Conservation (phyloP, 2,888 invertebrate genomes). For the Allophyes oxyacanthae region DNA sequence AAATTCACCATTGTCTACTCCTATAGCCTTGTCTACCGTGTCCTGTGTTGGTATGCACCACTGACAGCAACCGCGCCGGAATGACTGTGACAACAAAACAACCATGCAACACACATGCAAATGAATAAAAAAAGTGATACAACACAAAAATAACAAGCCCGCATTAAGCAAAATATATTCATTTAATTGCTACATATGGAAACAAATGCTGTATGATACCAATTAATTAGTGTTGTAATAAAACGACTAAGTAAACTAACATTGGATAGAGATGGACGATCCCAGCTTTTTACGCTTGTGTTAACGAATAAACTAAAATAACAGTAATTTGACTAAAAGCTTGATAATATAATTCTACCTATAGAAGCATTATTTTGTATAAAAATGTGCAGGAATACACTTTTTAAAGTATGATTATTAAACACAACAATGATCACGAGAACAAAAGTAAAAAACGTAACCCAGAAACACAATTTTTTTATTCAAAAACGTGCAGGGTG, state of each 20-base stretch:
- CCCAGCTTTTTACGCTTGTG: slow-evolving; percentile 6
- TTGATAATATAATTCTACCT: slow-evolving; percentile 4
- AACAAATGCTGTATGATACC: not conserved
- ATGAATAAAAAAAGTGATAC: slow-evolving; percentile 60
- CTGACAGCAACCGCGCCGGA: slow-evolving; percentile 82
- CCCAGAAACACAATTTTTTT: slow-evolving; percentile 52
- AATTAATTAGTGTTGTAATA: no score
- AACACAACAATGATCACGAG: slow-evolving; percentile 9
- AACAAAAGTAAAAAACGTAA: slow-evolving; percentile 35
- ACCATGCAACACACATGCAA: slow-evolving; percentile 83
- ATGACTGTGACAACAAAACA: slow-evolving; percentile 83
- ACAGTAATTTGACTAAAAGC: slow-evolving; percentile 12
- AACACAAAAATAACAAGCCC: slow-evolving; percentile 56
- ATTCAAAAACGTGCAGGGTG: slow-evolving; percentile 54
- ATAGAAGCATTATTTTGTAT: not conserved
- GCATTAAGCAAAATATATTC: slow-evolving; percentile 43
- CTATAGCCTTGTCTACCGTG: slow-evolving; percentile 75
- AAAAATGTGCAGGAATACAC: not conserved
- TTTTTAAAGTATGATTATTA: not conserved
- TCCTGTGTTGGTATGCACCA: slow-evolving; percentile 77
- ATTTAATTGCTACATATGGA: slow-evolving; percentile 7
- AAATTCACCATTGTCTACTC: slow-evolving; percentile 70
- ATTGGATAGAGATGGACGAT: slow-evolving; percentile 6
- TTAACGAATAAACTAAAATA: slow-evolving; percentile 15
- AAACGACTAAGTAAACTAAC: no score